Conservation (phyloP, 2,888 invertebrate species). For the Cephus sareptanus region DNA sequence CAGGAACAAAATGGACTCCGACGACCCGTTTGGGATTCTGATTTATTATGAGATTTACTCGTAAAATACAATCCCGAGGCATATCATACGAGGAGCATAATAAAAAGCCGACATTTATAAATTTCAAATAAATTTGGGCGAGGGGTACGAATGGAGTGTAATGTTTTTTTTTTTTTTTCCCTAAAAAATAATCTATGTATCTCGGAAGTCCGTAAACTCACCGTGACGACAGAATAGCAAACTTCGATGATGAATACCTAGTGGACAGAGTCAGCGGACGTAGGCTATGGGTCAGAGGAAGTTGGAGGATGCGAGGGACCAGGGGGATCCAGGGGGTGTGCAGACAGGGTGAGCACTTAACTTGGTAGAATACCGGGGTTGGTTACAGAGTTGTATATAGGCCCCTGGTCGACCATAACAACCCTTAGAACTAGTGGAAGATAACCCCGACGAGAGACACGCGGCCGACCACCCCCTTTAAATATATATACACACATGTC, state of each 20-base stretch:
- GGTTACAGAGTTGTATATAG: constrained; percentile 18
- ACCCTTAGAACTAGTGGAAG: constrained; percentile 31
- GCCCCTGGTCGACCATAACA: constrained; percentile 34
- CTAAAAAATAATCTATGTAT: not conserved
- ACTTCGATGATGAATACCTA: not conserved
- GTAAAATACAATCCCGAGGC: not conserved
- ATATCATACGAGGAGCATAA: not conserved
- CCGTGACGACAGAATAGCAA: not conserved
- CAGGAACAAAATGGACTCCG: not conserved
- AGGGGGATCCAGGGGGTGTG: not conserved
- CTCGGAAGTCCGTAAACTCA: not conserved
- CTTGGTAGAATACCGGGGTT: not conserved
- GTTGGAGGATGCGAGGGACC: not conserved
- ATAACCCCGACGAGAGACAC: constrained; percentile 30
- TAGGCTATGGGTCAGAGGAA: not conserved
- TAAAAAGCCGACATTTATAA: not conserved
- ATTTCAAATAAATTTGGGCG: not conserved
- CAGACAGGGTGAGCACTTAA: not conserved
- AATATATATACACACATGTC: not conserved
- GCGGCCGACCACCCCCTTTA: not conserved
- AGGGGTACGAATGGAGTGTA: not conserved
- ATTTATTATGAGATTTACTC: not conserved
- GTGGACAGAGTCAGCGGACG: not conserved
- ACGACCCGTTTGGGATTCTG: not conserved
- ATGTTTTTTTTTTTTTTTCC: not conserved